Evolutionary conservation across 2,113 vertebrate genomes (phyloP), one percentile per base, ranked within the genome.

Genomic region (Cacatua alba): DNA sequence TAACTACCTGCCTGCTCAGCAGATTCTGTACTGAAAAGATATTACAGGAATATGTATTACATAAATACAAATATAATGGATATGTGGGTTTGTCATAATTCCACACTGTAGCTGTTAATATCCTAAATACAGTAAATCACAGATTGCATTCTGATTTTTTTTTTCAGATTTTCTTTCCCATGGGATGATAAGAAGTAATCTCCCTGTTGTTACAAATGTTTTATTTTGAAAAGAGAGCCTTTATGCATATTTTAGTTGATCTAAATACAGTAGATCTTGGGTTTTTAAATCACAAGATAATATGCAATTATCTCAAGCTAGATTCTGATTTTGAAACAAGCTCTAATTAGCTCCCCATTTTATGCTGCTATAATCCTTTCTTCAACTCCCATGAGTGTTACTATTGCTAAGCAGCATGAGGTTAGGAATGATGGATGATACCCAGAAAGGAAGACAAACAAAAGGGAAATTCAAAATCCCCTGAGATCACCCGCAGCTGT

Each of bases 341-440:
- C 84, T 95, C 91, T 95, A 95, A 97, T 93, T 93, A 97, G 94
- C 90, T 94, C 92, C 92, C 94, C 84, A 90, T 95, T 95, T 95
- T 94, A 85, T 96, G 94, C 96, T 92, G 93, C 92, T 83, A 81
- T 96, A 97, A 96, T 94, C 86, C 96, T 97, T 95, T 90, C 91
- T 90, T 87, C 86, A 88, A 87, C 77, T 97, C 95, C 95, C 97
- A 75, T 87, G 92, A 96, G 95, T 92, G 86, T 88, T 94, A 75
- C 94, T 82, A 95, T 79, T 92, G 96, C 97, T 96, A 92, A 96
- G 95, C 94, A 94, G 93, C 91, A 94, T 76, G 94, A 96, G 96
- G 94, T 96, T 92, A 93, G 94, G 94, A 96, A 97, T 96, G 95
- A 97, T 90, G 95, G 97, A 96, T 94, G 97, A 96, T 89, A 92